Percentiles rank a stretch among this genome's conserved stretches.
These are phyloP conservation scores for Pipistrellus nathusii DNA, from an alignment of 2,797 vertebrate species.

Conservation along the genomic window DNA sequence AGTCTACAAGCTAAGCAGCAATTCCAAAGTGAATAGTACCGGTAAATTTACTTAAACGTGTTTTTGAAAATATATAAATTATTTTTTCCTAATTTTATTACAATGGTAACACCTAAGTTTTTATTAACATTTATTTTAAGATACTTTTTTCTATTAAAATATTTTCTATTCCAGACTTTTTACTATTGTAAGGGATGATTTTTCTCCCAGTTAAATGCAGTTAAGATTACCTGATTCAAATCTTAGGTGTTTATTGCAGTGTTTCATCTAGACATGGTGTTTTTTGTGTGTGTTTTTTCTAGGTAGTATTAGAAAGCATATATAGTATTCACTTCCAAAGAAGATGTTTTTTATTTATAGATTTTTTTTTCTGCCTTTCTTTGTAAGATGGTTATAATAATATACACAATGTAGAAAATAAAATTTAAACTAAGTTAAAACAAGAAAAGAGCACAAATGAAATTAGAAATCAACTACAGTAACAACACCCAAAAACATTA, in stretches of 20 bases:
- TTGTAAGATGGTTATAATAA: constrained; percentile 26
- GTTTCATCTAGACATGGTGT: constrained; percentile 36
- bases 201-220: constrained; percentile 13
- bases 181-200: background rate
- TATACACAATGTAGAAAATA: background rate
- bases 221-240: constrained; percentile 8
- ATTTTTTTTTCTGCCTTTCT: background rate
- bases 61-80: constrained; percentile 55
- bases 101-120: constrained; percentile 13
- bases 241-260: constrained; percentile 13
- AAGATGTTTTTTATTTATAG: background rate
- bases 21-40: constrained; percentile 24
- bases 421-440: constrained; percentile 47
- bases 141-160: constrained; percentile 10
- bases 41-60: constrained; percentile 53
- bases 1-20: constrained; percentile 32
- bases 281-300: background rate
- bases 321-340: background rate
- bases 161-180: constrained; percentile 44
- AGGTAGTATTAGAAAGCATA: background rate
- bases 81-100: constrained; percentile 44
- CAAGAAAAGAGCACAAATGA: constrained; percentile 10
- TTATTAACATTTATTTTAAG: constrained; percentile 54
- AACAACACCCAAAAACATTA: too few species aligned
- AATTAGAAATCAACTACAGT: too few species aligned